phyloP scores from a whole-genome alignment of 2,113 vertebrate genomes.

The Ptyas mucosa region DNA sequence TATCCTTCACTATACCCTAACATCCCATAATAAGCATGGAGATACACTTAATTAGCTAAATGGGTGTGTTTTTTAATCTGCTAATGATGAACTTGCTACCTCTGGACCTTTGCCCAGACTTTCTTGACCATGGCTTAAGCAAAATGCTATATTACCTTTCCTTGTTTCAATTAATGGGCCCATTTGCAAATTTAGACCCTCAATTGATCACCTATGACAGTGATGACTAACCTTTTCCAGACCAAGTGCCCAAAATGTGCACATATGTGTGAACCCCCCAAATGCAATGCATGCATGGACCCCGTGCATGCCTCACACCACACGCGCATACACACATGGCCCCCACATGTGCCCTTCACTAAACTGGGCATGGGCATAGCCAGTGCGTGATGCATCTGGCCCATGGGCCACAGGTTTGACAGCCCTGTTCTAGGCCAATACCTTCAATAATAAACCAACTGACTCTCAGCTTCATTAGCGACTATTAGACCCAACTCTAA shows the following conservation, averaged over 20 bases:
- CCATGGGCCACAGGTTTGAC: too few relatives aligned
- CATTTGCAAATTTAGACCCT: neutral
- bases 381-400: too few relatives aligned
- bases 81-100: neutral
- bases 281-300: too few relatives aligned
- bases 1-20: neutral
- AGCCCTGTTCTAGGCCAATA: too few relatives aligned
- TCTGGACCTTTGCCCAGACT: neutral
- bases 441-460: neutral
- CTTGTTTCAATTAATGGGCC: neutral
- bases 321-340: too few relatives aligned
- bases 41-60: too few relatives aligned
- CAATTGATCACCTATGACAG: neutral
- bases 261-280: too few relatives aligned
- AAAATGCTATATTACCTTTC: neutral
- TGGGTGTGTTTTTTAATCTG: neutral
- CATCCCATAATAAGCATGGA: neutral
- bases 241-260: too few relatives aligned
- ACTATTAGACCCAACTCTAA: neutral
- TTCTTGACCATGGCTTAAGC: neutral
- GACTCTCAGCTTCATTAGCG: neutral
- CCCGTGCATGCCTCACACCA: too few relatives aligned
- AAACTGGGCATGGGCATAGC: too few relatives aligned
- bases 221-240: too few relatives aligned
- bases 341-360: too few relatives aligned